Base-by-base conservation (phyloP, 2,888 invertebrate species). In the Lysandra bellargus region DNA sequence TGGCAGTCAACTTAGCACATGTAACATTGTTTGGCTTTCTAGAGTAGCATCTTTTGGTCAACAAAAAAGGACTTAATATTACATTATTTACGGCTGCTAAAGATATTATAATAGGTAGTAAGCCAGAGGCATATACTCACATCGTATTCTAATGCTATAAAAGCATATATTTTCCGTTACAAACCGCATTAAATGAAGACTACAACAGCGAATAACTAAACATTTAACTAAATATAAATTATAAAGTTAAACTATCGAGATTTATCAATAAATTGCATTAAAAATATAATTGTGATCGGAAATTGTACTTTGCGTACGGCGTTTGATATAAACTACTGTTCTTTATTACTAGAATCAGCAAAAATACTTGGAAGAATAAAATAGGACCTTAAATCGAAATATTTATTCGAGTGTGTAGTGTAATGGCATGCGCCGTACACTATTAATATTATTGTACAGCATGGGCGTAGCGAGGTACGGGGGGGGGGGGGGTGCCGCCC, bases 231-330 rank as follows among this genome's bases (percentile, higher is more conserved):
- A 77, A 81, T 79, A 53, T 75, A 78, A 78, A 77, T 80, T 79
- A 53, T 75, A 78, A 80, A 57, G 77, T 79, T 49, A 77, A 79
- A 83, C 89, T 91, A 91, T 89, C 87, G 92, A 93, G 92, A 92
- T 92, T 91, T 87, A 89, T 88, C 84, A 86, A 81, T 84, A 86
- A 88, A 86, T 92, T 92, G 92, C 91, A 91, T 92, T 90, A 84
- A 83, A 83, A 81, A 40, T 74, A 72, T 80, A 69, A 44, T 75
- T 80, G 53, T 80, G 72, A 81, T 74, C 64, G 69, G 73, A 84
- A 84, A 82, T 84, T 83, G 81, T 83, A 84, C 83, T 83, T 82
- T 81, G 76, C 90, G 88, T 91, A 90, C 86, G 85, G 79, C 61
- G 78, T 78, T 78, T 78, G 79, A 79, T 40, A 77, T 64, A 60